phyloP scores from a whole-genome alignment of 2,113 vertebrate species.

The Cinclus mexicanus region DNA sequence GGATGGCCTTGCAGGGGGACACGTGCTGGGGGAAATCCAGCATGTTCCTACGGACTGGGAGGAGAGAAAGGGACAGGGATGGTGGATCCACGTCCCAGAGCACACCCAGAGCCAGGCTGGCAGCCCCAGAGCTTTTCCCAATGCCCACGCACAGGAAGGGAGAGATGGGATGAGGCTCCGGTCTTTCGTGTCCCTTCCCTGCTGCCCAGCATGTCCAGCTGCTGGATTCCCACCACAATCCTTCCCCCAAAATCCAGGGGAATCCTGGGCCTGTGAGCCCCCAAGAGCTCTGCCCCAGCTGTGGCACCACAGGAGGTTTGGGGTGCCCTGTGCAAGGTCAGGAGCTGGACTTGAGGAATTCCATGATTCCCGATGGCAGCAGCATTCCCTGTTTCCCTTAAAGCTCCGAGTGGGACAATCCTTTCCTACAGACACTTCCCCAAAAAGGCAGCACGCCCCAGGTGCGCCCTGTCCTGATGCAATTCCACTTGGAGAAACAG shows the following conservation, averaged over 20 bases:
- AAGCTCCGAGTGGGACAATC: neutral
- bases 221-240: accelerated
- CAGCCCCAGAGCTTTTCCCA: neutral
- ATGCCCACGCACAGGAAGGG: neutral
- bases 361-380: neutral
- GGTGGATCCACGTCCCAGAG: accelerated
- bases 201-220: accelerated
- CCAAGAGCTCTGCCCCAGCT: neutral
- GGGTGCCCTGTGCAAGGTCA: neutral
- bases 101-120: neutral
- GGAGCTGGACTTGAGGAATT: accelerated
- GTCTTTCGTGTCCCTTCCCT: neutral
- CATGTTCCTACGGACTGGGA: constrained; percentile 88
- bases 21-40: constrained; percentile 98
- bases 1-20: constrained; percentile 85
- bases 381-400: accelerated
- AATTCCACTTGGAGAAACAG: neutral
- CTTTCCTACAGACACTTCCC: accelerated
- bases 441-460: neutral
- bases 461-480: accelerated
- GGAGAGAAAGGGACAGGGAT: neutral
- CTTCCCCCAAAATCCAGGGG: accelerated
- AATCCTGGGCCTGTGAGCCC: accelerated
- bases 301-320: neutral
- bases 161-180: neutral